Evolutionary conservation across 2,888 invertebrate species (phyloP).

Genomic region (Apamea epomidion): DNA sequence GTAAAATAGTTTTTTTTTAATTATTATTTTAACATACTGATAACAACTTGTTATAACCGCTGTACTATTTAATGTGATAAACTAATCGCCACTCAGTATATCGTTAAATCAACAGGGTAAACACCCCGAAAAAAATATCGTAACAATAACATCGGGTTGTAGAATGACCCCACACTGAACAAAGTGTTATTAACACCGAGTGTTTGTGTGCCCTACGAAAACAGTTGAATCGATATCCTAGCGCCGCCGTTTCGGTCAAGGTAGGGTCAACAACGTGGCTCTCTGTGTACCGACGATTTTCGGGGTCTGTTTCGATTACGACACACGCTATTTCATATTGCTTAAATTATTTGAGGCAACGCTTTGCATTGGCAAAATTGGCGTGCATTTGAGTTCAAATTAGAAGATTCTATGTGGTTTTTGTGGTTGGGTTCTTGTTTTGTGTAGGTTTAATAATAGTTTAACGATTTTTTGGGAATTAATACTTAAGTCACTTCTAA

Average conservation of each 20-base stretch:
- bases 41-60: neutral
- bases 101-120: neutral
- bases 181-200: constrained; percentile 22
- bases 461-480: neutral
- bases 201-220: constrained; percentile 58
- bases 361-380: constrained; percentile 9
- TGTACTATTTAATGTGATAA: neutral
- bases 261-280: constrained; percentile 55
- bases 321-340: constrained; percentile 19
- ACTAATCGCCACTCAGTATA: neutral
- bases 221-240: constrained; percentile 64
- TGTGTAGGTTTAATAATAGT: neutral
- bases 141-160: neutral
- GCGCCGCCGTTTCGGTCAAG: constrained; percentile 56
- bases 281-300: constrained; percentile 18
- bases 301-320: constrained; percentile 16
- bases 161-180: constrained; percentile 24
- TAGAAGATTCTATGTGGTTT: neutral
- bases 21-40: too few species aligned
- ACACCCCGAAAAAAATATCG: too few species aligned
- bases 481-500: too few species aligned
- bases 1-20: too few species aligned
- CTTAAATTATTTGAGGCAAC: constrained; percentile 21
- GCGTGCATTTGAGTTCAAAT: neutral
- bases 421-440: neutral